Evolutionary conservation across 64 coral and sea anemone genomes (phyloP).

Genomic region (Anthopleura sola): DNA sequence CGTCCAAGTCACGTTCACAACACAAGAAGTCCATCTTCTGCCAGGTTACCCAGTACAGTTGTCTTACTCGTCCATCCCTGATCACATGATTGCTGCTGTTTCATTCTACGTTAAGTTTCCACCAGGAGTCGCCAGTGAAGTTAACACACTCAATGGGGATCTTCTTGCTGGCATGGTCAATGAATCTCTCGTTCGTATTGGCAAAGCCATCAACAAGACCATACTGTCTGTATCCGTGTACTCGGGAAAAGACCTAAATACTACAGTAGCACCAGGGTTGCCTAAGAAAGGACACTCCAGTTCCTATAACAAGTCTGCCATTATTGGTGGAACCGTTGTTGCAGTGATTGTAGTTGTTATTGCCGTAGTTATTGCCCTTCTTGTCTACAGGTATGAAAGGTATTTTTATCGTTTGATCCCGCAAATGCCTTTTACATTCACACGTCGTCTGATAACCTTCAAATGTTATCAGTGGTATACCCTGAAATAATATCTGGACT

Average conservation of each 20-base stretch:
- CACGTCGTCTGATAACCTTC: too few species aligned
- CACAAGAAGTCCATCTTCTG: not conserved
- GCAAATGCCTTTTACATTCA: too few species aligned
- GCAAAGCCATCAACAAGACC: not conserved
- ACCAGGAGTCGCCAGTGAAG: not conserved
- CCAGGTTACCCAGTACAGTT: slow-evolving; percentile 6
- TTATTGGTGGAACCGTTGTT: slow-evolving; percentile 11
- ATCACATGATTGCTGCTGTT: not conserved
- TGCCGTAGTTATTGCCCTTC: not conserved
- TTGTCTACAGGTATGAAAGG: not conserved
- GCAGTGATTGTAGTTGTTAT: not conserved
- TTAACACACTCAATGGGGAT: not conserved
- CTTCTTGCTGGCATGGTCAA: not conserved
- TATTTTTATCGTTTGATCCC: too few species aligned
- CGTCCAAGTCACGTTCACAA: not conserved
- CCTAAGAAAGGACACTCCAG: not conserved
- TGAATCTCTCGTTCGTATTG: slow-evolving; percentile 8
- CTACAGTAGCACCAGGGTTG: not conserved
- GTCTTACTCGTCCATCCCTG: not conserved
- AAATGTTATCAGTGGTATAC: too few species aligned
- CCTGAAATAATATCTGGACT: too few species aligned
- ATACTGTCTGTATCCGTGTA: not conserved
- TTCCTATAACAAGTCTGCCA: slow-evolving; percentile 8
- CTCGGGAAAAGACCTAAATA: not conserved
- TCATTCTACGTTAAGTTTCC: slow-evolving; percentile 11